A percentile compares a stretch with the other conserved stretches of the same genome.
Conservation (phyloP, 2,113 vertebrate species). For the Puma concolor region DNA sequence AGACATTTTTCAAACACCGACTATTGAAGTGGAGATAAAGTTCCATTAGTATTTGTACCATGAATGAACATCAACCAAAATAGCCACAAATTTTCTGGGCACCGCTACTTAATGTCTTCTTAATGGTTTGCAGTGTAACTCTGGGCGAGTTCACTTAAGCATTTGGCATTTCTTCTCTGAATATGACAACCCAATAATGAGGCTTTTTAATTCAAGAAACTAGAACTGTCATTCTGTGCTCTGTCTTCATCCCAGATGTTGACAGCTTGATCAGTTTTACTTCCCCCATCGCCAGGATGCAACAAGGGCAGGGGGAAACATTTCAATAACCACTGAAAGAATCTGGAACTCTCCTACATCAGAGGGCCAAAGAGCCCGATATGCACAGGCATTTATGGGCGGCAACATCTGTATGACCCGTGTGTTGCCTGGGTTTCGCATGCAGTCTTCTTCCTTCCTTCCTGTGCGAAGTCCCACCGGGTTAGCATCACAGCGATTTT, state of each 20-base stretch:
- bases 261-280: neutral
- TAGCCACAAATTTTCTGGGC: neutral
- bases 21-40: conserved; percentile 51
- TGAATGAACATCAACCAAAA: conserved; percentile 42
- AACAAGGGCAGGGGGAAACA: neutral
- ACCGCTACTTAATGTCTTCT: conserved; percentile 56
- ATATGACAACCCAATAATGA: conserved; percentile 46
- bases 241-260: neutral
- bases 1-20: conserved; percentile 15
- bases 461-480: neutral
- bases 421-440: neutral
- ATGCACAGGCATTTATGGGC: neutral
- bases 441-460: neutral
- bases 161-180: conserved; percentile 57
- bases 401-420: neutral
- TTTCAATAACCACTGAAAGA: neutral
- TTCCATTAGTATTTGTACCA: conserved; percentile 29
- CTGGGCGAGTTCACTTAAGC: conserved; percentile 1
- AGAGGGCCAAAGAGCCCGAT: neutral
- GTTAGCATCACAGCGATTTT: neutral
- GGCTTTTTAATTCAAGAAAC: conserved; percentile 35
- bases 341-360: neutral
- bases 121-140: conserved; percentile 29
- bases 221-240: neutral
- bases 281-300: neutral